Evolutionary conservation across 2,797 vertebrate genomes (phyloP).

Genomic region (Pipistrellus kuhlii): DNA sequence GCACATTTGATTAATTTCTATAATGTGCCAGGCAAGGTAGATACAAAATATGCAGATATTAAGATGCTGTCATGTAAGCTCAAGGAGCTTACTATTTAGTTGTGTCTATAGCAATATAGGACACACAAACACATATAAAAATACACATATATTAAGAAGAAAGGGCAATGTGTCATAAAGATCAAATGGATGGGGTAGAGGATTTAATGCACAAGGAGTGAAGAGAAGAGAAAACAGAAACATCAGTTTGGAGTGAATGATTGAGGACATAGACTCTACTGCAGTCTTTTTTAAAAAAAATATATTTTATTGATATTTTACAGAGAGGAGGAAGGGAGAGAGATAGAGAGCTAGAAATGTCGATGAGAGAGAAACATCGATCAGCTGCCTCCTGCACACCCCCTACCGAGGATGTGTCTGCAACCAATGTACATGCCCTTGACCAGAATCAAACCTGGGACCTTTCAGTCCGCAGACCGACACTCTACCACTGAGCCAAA

Average conservation of each 20-base stretch:
- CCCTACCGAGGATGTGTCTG: no score
- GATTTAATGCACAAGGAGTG: neutral
- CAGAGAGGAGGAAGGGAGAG: no score
- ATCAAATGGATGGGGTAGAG: neutral
- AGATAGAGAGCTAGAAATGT: no score
- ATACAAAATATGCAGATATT: neutral
- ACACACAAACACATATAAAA: neutral
- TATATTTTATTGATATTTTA: no score
- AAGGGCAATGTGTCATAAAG: neutral
- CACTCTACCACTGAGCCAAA: no score
- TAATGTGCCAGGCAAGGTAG: neutral
- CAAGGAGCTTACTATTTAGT: neutral
- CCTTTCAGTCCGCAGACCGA: no score
- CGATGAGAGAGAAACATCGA: no score
- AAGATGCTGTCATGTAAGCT: neutral
- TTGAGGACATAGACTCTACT: neutral
- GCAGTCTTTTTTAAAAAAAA: no score
- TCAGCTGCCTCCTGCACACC: no score
- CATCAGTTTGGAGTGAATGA: neutral
- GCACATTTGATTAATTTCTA: neutral
- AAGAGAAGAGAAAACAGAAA: neutral
- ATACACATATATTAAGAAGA: neutral
- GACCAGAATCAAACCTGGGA: no score
- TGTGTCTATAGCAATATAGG: neutral
- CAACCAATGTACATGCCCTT: no score